Evolutionary conservation across 2,888 invertebrate species (phyloP).

Genomic region (Drosophila lutescens): DNA sequence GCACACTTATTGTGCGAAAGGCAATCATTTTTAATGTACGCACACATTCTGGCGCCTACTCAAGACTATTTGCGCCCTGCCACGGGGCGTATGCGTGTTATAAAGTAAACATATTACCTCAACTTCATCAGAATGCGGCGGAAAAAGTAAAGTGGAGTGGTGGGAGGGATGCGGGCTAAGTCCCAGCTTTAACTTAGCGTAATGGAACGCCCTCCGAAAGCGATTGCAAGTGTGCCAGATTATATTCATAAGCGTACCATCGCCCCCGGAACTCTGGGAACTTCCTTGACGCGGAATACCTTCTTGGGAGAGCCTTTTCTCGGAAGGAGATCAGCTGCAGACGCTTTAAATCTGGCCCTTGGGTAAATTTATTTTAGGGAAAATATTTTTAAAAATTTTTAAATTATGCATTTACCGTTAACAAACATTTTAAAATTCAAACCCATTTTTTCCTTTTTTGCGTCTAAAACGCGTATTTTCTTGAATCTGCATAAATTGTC

Average conservation of each 20-base stretch:
- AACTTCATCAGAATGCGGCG: conserved; percentile 35
- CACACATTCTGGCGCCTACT: conserved; percentile 54
- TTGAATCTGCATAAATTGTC: background rate
- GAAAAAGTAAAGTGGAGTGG: conserved; percentile 2
- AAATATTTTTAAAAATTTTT: background rate
- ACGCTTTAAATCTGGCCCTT: background rate
- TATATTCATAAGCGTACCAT: conserved; percentile 30
- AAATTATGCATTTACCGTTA: background rate
- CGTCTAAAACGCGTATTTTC: background rate
- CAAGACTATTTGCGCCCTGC: conserved; percentile 60
- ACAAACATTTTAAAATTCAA: background rate
- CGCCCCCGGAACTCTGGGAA: conserved; percentile 1
- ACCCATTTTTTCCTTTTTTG: too few species aligned
- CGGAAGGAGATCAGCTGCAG: background rate
- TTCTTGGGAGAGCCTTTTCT: background rate
- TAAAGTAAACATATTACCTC: conserved; percentile 69
- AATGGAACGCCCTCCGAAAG: conserved; percentile 23
- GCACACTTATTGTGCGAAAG: conserved; percentile 56
- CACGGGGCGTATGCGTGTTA: conserved; percentile 68
- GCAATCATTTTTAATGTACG: conserved; percentile 75
- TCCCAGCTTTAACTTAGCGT: conserved; percentile 23
- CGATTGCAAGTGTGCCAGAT: conserved; percentile 29
- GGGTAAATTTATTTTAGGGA: background rate
- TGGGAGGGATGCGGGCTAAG: background rate
- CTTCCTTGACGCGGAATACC: conserved; percentile 6